Evolutionary conservation across 2,113 vertebrate species (phyloP).

Genomic region (Hippolais icterina): DNA sequence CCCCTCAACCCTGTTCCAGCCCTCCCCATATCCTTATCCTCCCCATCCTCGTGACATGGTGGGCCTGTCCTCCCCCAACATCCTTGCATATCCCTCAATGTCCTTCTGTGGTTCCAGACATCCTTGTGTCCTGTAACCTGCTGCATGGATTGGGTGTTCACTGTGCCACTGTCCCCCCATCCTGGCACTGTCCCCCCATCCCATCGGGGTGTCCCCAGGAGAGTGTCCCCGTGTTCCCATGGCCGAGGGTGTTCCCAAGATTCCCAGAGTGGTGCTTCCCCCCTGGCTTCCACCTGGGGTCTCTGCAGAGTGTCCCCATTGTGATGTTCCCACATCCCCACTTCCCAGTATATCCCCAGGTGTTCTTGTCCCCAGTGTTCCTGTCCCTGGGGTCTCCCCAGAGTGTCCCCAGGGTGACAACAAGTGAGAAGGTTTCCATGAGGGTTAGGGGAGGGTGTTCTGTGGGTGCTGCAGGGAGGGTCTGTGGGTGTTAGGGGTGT

Average conservation of each 20-base stretch:
- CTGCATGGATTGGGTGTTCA: background rate
- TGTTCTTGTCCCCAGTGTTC: background rate
- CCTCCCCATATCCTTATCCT: background rate
- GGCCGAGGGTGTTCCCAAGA: background rate
- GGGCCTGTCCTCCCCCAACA: background rate
- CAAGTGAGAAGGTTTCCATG: background rate
- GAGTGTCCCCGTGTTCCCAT: background rate
- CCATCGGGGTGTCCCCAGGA: background rate
- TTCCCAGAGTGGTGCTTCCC: background rate
- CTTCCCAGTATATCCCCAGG: background rate
- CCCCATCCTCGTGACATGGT: accelerated
- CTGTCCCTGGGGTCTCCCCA: background rate
- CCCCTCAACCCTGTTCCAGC: background rate
- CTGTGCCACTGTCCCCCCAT: accelerated
- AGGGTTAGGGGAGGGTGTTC: background rate
- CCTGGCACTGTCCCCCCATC: background rate
- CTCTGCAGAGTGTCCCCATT: background rate
- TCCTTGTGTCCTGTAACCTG: too few relatives aligned
- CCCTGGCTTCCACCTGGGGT: too few relatives aligned
- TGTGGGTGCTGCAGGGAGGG: background rate
- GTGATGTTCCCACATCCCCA: background rate
- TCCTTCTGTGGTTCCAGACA: background rate
- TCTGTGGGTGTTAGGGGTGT: background rate
- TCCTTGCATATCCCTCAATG: background rate
- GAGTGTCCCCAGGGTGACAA: background rate